These are phyloP conservation scores for Cyprinodon brontotheroides DNA, from an alignment of 2,113 vertebrate genomes.

Conservation along the genomic window DNA sequence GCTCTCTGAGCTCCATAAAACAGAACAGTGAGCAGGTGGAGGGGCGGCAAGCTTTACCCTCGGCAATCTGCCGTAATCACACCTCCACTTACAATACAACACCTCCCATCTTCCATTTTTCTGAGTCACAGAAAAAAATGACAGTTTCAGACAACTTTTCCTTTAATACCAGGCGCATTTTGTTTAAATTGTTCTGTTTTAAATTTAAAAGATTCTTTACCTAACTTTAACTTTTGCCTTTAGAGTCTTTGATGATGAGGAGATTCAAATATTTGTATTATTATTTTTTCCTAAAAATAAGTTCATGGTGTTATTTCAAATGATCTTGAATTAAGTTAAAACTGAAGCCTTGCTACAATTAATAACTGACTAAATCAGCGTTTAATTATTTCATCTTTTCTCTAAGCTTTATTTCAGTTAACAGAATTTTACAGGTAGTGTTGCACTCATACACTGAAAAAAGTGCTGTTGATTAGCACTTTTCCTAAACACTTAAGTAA, in stretches of 20 bases:
- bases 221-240: background rate
- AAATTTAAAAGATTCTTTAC: conserved; percentile 14
- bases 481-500: conserved; percentile 8
- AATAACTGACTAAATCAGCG: background rate
- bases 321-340: background rate
- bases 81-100: conserved; percentile 61
- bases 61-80: conserved; percentile 75
- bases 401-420: conserved; percentile 52
- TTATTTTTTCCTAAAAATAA: background rate
- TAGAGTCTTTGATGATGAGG: background rate
- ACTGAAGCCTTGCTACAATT: background rate
- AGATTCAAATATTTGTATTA: background rate
- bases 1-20: conserved; percentile 54
- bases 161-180: conserved; percentile 39
- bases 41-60: conserved; percentile 51
- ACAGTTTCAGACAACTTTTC: conserved; percentile 64
- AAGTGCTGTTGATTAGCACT: background rate
- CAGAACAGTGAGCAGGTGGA: conserved; percentile 65
- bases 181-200: conserved; percentile 29
- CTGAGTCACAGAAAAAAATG: conserved; percentile 51
- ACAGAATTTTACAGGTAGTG: conserved; percentile 64
- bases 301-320: background rate
- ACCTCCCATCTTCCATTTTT: conserved; percentile 61
- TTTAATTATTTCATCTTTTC: background rate
- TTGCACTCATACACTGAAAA: conserved; percentile 40